Conservation (phyloP, 2,888 invertebrate genomes). For the Endomychus coccineus region DNA sequence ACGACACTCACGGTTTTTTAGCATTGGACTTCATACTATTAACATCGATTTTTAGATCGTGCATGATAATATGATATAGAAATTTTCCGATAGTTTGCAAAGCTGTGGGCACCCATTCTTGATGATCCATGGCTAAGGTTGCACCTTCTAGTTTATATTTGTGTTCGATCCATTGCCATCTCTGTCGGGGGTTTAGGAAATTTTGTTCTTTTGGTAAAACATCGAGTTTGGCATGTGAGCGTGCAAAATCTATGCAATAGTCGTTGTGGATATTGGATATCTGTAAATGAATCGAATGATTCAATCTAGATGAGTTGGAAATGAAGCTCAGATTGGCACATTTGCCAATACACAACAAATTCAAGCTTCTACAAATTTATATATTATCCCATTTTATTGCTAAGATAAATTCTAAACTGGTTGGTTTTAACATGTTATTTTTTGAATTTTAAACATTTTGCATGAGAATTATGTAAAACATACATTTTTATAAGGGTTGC, state of each 20-base stretch:
- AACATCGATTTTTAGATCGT: slow-evolving; percentile 75
- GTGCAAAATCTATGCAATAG: slow-evolving; percentile 35
- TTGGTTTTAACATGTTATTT: too few species aligned
- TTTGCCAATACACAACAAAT: too few species aligned
- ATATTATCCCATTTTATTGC: too few species aligned
- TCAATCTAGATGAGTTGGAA: background rate
- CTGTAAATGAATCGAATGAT: slow-evolving; percentile 20
- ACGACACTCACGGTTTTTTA: slow-evolving; percentile 43
- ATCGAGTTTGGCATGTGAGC: slow-evolving; percentile 25
- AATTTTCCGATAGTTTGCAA: slow-evolving; percentile 68
- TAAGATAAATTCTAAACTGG: too few species aligned
- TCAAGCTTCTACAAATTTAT: too few species aligned
- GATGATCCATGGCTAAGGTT: slow-evolving; percentile 40
- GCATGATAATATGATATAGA: slow-evolving; percentile 77
- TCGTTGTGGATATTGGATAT: slow-evolving; percentile 33
- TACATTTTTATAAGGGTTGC: too few species aligned
- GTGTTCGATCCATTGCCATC: slow-evolving; percentile 63
- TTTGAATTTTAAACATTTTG: too few species aligned
- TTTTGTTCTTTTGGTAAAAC: slow-evolving; percentile 29
- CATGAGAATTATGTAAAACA: too few species aligned
- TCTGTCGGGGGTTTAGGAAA: slow-evolving; percentile 54
- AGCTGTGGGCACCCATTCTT: slow-evolving; percentile 60
- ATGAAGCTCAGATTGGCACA: too few species aligned
- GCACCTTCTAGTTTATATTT: slow-evolving; percentile 34
- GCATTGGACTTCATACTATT: slow-evolving; percentile 56